A percentile compares a stretch with the other conserved stretches of the same genome.
These are phyloP conservation scores for Lasioglossum vierecki DNA, from an alignment of 2,888 invertebrate species.

Conservation along the genomic window DNA sequence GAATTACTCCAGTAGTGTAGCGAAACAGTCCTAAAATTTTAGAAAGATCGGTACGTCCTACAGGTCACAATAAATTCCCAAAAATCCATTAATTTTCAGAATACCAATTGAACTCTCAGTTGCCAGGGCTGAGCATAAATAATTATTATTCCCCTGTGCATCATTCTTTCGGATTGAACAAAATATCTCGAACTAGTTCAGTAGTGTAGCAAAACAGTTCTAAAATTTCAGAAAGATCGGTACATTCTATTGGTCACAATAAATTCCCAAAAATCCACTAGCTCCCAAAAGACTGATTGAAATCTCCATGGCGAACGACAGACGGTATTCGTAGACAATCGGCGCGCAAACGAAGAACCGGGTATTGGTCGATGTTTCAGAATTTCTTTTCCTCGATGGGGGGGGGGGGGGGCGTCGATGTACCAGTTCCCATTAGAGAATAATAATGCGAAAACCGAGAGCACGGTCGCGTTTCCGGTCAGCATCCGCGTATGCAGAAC, in stretches of 20 bases:
- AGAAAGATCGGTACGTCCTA: neutral
- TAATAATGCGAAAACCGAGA: constrained; percentile 32
- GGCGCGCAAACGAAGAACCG: neutral
- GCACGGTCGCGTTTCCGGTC: constrained; percentile 46
- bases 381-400: neutral
- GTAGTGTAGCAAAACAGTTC: neutral
- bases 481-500: constrained; percentile 32
- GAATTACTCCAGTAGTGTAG: neutral
- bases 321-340: neutral
- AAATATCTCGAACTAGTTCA: neutral
- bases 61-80: neutral
- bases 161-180: neutral
- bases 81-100: neutral
- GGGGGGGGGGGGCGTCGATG: neutral
- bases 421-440: constrained; percentile 26
- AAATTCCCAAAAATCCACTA: neutral
- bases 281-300: neutral
- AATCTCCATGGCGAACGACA: neutral
- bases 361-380: neutral
- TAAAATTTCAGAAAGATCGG: neutral
- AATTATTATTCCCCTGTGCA: neutral
- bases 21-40: neutral
- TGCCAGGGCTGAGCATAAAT: neutral
- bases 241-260: neutral
- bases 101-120: no score